Conservation (phyloP, 2,113 vertebrate species). For the Oxyruncus cristatus region DNA sequence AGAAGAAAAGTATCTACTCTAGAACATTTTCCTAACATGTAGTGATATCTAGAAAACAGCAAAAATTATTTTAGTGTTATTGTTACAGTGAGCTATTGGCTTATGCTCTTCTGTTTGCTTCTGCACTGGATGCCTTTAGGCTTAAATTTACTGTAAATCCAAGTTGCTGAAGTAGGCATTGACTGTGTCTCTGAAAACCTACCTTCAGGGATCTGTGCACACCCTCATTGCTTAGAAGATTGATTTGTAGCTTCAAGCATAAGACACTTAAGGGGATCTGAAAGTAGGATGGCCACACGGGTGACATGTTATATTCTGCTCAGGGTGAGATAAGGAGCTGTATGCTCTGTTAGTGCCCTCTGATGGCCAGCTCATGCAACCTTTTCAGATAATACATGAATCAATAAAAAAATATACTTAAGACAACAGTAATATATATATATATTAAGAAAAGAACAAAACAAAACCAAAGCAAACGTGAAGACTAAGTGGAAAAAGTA, state of each 20-base stretch:
- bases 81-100: not conserved
- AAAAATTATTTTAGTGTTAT: not conserved
- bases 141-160: conserved; percentile 41
- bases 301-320: not conserved
- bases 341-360: not conserved
- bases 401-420: not conserved
- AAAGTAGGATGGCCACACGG: not conserved
- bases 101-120: not conserved
- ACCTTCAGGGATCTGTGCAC: conserved; percentile 14
- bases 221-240: not conserved
- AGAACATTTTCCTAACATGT: not conserved
- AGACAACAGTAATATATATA: not conserved
- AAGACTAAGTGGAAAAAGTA: not conserved
- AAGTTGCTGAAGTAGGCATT: conserved; percentile 29
- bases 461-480: not conserved
- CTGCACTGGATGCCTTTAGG: not conserved
- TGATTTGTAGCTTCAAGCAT: conserved; percentile 45
- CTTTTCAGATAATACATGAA: not conserved
- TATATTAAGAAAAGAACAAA: not conserved
- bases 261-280: conserved; percentile 21
- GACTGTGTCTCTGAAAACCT: not conserved
- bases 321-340: not conserved
- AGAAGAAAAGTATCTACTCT: not conserved
- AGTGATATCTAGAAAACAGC: not conserved
- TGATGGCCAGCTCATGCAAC: not conserved